phyloP scores from a whole-genome alignment of 2,797 vertebrate species.

The Varecia variegata region DNA sequence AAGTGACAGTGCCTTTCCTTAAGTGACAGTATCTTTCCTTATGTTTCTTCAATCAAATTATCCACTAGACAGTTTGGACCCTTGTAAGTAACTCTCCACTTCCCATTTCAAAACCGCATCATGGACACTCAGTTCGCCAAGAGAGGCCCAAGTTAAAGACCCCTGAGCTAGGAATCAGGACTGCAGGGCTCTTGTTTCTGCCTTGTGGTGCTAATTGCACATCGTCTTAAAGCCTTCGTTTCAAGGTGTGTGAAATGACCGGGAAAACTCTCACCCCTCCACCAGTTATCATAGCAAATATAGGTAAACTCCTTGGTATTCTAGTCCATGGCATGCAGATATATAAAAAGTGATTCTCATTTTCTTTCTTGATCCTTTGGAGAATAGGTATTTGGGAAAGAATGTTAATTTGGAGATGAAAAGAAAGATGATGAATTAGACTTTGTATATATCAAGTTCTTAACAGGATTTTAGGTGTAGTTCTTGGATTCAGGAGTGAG shows the following conservation, averaged over 20 bases:
- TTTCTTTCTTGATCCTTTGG: conserved; percentile 31
- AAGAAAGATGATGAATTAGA: conserved; percentile 28
- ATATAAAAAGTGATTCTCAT: background rate
- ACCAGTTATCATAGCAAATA: background rate
- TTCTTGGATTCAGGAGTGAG: background rate
- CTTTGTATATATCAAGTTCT: background rate
- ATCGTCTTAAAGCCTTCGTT: background rate
- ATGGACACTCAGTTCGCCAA: background rate
- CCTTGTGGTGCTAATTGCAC: background rate
- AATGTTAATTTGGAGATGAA: conserved; percentile 22
- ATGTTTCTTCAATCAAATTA: background rate
- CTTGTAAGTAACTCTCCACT: background rate
- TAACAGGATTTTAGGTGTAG: background rate
- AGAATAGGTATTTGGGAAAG: conserved; percentile 14
- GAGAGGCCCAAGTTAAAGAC: background rate
- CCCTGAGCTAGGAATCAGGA: background rate
- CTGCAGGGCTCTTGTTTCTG: background rate
- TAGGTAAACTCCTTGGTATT: background rate
- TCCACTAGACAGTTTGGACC: background rate
- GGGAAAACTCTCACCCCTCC: background rate
- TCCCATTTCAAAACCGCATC: background rate
- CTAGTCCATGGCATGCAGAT: background rate
- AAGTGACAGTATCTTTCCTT: background rate
- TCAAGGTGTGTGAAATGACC: background rate
- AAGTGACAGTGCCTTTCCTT: background rate